Conservation (phyloP, 2,888 invertebrate genomes). For the Scaptomyza cyrtandrae region DNA sequence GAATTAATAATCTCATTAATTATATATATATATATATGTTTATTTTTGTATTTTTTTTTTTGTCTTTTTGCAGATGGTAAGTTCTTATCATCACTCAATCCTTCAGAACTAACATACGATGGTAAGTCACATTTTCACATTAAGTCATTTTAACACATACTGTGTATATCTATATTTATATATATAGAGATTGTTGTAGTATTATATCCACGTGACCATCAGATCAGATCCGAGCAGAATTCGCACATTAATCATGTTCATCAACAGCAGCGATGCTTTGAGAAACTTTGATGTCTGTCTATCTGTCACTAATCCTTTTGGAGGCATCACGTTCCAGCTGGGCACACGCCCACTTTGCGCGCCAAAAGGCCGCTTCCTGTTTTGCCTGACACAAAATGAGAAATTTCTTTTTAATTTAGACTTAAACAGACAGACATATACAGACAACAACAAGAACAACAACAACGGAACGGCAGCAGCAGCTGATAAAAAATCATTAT, state of each 20-base stretch:
- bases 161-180: too few relatives aligned
- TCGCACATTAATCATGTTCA: constrained; percentile 69
- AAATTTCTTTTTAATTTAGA: constrained; percentile 83
- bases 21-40: background rate
- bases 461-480: constrained; percentile 36
- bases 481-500: constrained; percentile 84
- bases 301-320: constrained; percentile 44
- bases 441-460: background rate
- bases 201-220: constrained; percentile 1
- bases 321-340: constrained; percentile 53
- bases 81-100: constrained; percentile 85
- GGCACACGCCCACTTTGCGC: constrained; percentile 69
- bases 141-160: constrained; percentile 79
- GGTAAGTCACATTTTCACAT: constrained; percentile 84
- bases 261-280: constrained; percentile 41
- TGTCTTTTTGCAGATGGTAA: constrained; percentile 84
- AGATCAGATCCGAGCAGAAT: constrained; percentile 9
- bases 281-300: constrained; percentile 22
- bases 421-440: constrained; percentile 61
- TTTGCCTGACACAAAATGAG: constrained; percentile 67
- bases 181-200: background rate
- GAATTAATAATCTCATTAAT: constrained; percentile 37
- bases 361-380: constrained; percentile 66
- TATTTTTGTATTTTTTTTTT: constrained; percentile 15
- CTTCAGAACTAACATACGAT: constrained; percentile 85